phyloP scores from a whole-genome alignment of 2,797 vertebrate genomes.

The Crax fasciolata region DNA sequence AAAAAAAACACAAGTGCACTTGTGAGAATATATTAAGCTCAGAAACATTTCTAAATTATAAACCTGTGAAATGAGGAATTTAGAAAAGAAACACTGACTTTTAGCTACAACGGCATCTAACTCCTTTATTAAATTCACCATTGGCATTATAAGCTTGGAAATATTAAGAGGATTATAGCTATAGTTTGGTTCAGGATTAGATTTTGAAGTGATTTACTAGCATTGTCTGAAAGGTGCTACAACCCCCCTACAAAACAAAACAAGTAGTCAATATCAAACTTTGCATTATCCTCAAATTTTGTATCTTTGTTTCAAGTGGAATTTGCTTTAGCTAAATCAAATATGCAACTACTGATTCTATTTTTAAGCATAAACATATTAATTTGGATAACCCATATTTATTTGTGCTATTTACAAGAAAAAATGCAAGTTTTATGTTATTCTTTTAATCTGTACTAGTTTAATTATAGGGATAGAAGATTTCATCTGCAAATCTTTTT shows the following conservation, averaged over 20 bases:
- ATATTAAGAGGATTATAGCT: background rate
- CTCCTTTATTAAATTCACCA: background rate
- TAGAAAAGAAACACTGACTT: background rate
- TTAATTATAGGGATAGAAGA: background rate
- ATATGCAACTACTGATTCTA: background rate
- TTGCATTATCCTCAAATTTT: background rate
- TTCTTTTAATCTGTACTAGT: background rate
- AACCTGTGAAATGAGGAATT: conserved; percentile 8
- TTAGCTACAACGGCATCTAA: background rate
- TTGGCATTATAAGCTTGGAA: background rate
- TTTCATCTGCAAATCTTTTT: background rate
- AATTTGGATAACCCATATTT: background rate
- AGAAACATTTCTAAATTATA: conserved; percentile 28
- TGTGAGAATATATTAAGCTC: background rate
- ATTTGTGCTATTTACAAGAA: background rate
- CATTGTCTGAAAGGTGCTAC: background rate
- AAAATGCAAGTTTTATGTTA: background rate
- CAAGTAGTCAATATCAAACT: background rate
- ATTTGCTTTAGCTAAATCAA: background rate
- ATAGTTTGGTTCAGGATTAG: background rate
- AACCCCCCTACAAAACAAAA: background rate
- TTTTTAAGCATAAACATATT: background rate
- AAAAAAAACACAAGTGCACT: background rate
- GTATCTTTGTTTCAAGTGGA: background rate
- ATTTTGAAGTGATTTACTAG: background rate